A percentile compares a stretch with the other conserved stretches of the same genome.
phyloP scores from a whole-genome alignment of 2,888 invertebrate genomes.

The Notodonta dromedarius region DNA sequence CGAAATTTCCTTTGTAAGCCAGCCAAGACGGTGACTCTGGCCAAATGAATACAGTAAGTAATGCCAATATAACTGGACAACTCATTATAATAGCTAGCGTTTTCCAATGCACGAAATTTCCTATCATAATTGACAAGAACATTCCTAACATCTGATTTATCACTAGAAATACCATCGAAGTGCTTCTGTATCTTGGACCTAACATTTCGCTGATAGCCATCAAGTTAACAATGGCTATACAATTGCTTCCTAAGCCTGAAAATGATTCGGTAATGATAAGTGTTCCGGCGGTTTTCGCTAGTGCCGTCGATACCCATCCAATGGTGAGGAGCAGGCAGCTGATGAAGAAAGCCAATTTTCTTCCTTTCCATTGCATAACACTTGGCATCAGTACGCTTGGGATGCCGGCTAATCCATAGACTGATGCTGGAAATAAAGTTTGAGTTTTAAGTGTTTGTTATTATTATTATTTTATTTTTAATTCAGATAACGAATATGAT shows the following conservation, averaged over 20 bases:
- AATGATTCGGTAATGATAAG: conserved; percentile 25
- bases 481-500: too few species aligned
- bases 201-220: conserved; percentile 35
- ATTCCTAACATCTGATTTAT: conserved; percentile 23
- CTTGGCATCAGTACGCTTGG: conserved; percentile 35
- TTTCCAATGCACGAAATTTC: conserved; percentile 29
- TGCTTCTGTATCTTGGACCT: conserved; percentile 25
- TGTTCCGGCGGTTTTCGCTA: conserved; percentile 13
- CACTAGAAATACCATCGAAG: conserved; percentile 22
- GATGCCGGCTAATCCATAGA: conserved; percentile 38
- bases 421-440: conserved; percentile 30
- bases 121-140: conserved; percentile 21
- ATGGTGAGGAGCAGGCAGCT: conserved; percentile 23
- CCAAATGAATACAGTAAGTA: conserved; percentile 17
- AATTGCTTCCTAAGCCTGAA: conserved; percentile 28
- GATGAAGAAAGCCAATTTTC: conserved; percentile 28
- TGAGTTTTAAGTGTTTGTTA: too few species aligned
- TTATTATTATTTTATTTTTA: too few species aligned
- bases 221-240: conserved; percentile 26
- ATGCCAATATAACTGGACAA: conserved; percentile 19
- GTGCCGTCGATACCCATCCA: conserved; percentile 28
- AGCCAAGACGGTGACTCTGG: conserved; percentile 37
- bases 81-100: conserved; percentile 25
- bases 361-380: conserved; percentile 33
- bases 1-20: conserved; percentile 28